Percentiles rank a stretch among this genome's conserved stretches.
phyloP scores from a whole-genome alignment of 2,888 invertebrate species.

The Sturmia bella region DNA sequence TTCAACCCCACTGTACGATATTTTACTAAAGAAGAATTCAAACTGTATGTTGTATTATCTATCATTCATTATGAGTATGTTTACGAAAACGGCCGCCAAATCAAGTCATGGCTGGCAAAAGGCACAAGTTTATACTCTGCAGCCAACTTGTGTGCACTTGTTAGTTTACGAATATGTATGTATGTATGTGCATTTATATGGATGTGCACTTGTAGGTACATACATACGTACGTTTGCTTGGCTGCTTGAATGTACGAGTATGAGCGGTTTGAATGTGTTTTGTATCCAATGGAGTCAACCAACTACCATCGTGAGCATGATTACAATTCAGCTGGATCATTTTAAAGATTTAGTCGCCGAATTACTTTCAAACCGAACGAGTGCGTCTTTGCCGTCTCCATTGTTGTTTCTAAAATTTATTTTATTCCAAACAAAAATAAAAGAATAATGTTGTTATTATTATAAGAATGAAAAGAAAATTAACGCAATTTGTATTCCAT shows the following conservation, averaged over 20 bases:
- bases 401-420: constrained; percentile 30
- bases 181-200: not conserved
- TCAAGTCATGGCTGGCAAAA: constrained; percentile 62
- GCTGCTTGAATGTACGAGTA: not conserved
- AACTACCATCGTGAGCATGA: not conserved
- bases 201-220: too few species aligned
- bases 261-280: too few species aligned
- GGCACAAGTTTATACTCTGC: constrained; percentile 41
- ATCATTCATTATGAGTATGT: not conserved
- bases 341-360: constrained; percentile 71
- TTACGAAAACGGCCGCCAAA: constrained; percentile 65
- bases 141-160: constrained; percentile 22
- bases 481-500: constrained; percentile 20
- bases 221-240: not conserved
- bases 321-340: constrained; percentile 66
- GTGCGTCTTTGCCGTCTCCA: constrained; percentile 49
- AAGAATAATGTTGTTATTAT: constrained; percentile 19
- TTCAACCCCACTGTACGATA: constrained; percentile 27
- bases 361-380: constrained; percentile 73
- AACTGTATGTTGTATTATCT: not conserved
- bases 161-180: not conserved
- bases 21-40: constrained; percentile 5
- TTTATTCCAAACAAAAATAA: constrained; percentile 1
- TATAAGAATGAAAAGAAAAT: constrained; percentile 7
- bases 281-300: constrained; percentile 59